Evolutionary conservation across 2,888 invertebrate species (phyloP).

Genomic region (Drosophila aldrichi): DNA sequence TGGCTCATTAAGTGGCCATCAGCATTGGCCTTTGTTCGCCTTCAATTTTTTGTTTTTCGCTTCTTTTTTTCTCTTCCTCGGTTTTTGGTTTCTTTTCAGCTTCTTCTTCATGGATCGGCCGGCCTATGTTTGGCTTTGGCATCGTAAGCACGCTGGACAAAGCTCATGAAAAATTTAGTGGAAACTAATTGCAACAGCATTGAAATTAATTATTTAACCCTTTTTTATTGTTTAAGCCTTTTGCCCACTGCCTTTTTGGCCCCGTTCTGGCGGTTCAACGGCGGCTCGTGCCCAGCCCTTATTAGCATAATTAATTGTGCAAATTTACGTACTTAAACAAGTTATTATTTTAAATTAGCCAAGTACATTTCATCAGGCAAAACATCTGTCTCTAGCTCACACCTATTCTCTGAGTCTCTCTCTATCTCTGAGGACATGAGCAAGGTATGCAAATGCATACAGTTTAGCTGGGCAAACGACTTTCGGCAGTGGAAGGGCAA

Average conservation of each 20-base stretch:
- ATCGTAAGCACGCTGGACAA: constrained; percentile 46
- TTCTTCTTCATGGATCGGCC: constrained; percentile 24
- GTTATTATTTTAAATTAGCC: constrained; percentile 79
- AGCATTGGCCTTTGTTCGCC: constrained; percentile 50
- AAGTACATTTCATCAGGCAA: constrained; percentile 60
- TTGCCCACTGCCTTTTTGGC: constrained; percentile 64
- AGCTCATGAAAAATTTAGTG: constrained; percentile 81
- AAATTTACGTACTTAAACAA: constrained; percentile 81
- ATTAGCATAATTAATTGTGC: constrained; percentile 83
- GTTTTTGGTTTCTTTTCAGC: constrained; percentile 18
- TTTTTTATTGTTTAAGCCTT: constrained; percentile 79
- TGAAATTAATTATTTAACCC: constrained; percentile 83
- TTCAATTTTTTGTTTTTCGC: constrained; percentile 6
- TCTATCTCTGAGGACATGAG: neutral
- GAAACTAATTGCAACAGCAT: constrained; percentile 80
- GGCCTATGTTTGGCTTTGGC: constrained; percentile 40
- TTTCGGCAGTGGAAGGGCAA: neutral
- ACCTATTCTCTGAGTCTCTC: neutral
- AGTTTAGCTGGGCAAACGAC: neutral
- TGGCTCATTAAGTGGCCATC: constrained; percentile 72
- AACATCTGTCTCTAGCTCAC: neutral
- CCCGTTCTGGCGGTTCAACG: neutral
- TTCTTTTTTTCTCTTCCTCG: neutral
- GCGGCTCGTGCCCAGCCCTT: constrained; percentile 53
- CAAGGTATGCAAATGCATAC: constrained; percentile 18